Evolutionary conservation across 1,140 invertebrate genomes (phyloP).

Genomic region (Streblospio benedicti): DNA sequence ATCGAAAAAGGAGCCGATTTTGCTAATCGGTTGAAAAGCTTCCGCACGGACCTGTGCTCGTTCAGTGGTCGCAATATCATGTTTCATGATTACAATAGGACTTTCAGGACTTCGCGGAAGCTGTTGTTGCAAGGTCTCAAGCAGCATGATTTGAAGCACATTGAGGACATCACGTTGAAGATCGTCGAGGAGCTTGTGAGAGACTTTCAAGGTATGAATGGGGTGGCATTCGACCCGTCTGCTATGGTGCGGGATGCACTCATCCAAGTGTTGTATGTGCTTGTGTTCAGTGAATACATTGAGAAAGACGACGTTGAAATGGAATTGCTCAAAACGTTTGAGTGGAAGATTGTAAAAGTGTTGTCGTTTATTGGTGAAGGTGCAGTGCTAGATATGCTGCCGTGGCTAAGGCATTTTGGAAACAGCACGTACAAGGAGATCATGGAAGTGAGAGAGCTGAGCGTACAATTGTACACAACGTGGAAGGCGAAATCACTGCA

Average conservation of each 20-base stretch:
- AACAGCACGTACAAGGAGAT: constrained; percentile 2
- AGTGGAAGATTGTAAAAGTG: background rate
- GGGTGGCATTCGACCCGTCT: background rate
- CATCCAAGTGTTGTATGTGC: background rate
- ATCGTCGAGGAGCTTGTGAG: constrained; percentile 5
- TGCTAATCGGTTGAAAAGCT: background rate
- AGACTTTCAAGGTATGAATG: background rate
- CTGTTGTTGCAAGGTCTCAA: constrained; percentile 1
- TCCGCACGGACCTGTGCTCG: constrained; percentile 6
- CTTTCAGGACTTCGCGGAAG: background rate
- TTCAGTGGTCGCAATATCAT: constrained; percentile 3
- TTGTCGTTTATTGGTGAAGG: constrained; percentile 5
- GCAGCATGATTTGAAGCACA: background rate
- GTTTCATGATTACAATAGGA: background rate
- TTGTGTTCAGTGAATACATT: constrained; percentile 5
- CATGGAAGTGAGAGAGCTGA: background rate
- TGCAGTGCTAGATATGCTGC: background rate
- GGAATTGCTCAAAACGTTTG: background rate
- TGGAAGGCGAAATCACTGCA: too few species aligned
- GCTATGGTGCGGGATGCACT: background rate
- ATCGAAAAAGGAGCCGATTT: background rate
- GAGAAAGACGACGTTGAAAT: background rate
- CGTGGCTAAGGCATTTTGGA: constrained; percentile 8
- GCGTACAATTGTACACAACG: too few species aligned
- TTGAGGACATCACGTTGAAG: background rate